phyloP scores from a whole-genome alignment of 1,140 invertebrate genomes.

The Diachasma alloeum region DNA sequence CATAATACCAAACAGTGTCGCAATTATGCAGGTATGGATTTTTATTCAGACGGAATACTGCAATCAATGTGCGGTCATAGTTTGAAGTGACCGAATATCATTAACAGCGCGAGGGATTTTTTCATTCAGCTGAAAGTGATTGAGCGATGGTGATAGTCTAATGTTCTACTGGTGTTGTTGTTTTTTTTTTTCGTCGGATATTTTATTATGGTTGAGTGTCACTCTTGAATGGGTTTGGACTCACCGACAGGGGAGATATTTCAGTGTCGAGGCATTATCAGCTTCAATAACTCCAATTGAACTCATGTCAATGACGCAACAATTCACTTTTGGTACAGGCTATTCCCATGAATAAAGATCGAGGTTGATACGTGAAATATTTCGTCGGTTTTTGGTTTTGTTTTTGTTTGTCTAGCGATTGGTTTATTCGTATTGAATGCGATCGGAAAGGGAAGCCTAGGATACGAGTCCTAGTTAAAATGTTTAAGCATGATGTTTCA shows the following conservation, averaged over 20 bases:
- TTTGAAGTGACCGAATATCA: background rate
- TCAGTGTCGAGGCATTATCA: constrained; percentile 10
- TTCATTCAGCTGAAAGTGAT: background rate
- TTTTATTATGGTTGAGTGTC: background rate
- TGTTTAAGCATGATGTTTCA: no score
- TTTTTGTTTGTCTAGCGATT: no score
- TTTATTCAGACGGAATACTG: constrained; percentile 1
- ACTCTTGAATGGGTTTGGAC: background rate
- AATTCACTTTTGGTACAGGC: background rate
- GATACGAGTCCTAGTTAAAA: no score
- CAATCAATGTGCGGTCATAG: background rate
- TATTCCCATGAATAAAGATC: background rate
- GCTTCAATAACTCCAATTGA: constrained; percentile 30
- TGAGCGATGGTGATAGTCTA: background rate
- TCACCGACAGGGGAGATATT: background rate
- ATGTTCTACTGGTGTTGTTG: background rate
- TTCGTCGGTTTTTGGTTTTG: no score
- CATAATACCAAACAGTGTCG: background rate
- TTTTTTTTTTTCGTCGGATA: background rate
- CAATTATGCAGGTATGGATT: constrained; percentile 26
- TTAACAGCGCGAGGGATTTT: background rate
- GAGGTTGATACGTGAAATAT: background rate
- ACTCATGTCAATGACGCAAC: constrained; percentile 12
- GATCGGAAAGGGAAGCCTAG: no score
- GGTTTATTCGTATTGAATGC: no score